Percentiles rank a stretch among this genome's conserved stretches.
Evolutionary conservation across 2,888 invertebrate genomes (phyloP).

Genomic region (Uloborus plumipes): DNA sequence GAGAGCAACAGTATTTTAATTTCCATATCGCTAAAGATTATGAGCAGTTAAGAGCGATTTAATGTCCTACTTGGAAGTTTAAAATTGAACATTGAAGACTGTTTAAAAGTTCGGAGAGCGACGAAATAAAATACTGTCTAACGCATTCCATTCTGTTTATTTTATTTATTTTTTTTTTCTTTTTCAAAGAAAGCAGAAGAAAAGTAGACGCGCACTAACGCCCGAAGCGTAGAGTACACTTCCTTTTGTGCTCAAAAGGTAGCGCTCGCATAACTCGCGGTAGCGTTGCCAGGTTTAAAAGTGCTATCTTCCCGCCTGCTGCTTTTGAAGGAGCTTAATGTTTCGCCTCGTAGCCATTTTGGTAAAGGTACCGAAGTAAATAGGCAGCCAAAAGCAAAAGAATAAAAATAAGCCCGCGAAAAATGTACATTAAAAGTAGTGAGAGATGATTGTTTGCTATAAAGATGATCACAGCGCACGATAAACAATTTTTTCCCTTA

Average conservation of each 20-base stretch:
- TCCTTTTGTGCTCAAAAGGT: conserved; percentile 50
- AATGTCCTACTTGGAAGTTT: conserved; percentile 58
- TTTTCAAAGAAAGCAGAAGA: conserved; percentile 18
- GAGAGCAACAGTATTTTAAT: conserved; percentile 38
- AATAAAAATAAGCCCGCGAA: conserved; percentile 1
- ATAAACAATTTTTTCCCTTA: conserved; percentile 56
- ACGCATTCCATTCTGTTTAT: background rate
- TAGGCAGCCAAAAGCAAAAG: background rate
- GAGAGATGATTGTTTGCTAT: conserved; percentile 63
- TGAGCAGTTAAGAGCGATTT: conserved; percentile 60
- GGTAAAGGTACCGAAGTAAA: conserved; percentile 13
- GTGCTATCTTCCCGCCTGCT: conserved; percentile 47
- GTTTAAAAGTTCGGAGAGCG: conserved; percentile 50
- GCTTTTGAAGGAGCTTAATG: conserved; percentile 60
- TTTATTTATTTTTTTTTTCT: background rate
- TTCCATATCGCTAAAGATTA: conserved; percentile 55
- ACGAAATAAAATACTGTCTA: conserved; percentile 46
- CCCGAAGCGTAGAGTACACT: conserved; percentile 29
- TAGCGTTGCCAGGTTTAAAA: conserved; percentile 56
- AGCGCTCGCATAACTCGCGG: conserved; percentile 43
- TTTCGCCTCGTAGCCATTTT: conserved; percentile 46
- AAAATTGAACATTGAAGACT: conserved; percentile 60
- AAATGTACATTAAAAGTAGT: conserved; percentile 57
- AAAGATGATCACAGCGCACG: conserved; percentile 44
- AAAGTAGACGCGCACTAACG: conserved; percentile 4